Evolutionary conservation across 1,140 invertebrate genomes (phyloP).

Genomic region (Euborellia annulipes): DNA sequence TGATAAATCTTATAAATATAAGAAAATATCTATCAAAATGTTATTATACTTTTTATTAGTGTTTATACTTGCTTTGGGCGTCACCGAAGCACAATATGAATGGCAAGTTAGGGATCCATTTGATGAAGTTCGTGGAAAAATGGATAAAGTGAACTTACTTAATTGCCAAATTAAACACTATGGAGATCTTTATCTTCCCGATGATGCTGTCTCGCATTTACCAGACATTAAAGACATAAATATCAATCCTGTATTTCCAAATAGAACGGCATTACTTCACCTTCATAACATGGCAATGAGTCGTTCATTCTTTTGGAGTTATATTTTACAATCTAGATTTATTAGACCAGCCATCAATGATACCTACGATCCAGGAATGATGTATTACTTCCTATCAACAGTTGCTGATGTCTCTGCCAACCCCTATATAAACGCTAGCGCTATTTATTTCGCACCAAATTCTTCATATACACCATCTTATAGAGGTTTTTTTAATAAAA

Average conservation of each 20-base stretch:
- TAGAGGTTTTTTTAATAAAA: slow-evolving; percentile 91
- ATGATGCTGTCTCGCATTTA: slow-evolving; percentile 71
- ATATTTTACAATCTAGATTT: slow-evolving; percentile 81
- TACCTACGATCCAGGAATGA: slow-evolving; percentile 90
- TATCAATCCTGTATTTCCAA: slow-evolving; percentile 88
- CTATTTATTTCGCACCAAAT: slow-evolving; percentile 89
- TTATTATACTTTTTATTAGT: no score
- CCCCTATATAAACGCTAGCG: slow-evolving; percentile 80
- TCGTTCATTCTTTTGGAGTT: slow-evolving; percentile 89
- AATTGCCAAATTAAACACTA: slow-evolving; percentile 80
- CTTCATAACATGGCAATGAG: slow-evolving; percentile 91
- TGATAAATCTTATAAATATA: no score
- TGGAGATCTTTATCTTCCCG: slow-evolving; percentile 68
- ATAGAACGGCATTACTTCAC: slow-evolving; percentile 81
- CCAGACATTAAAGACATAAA: slow-evolving; percentile 91
- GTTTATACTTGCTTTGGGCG: no score
- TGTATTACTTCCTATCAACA: slow-evolving; percentile 93
- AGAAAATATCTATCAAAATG: no score
- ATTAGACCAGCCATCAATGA: slow-evolving; percentile 79
- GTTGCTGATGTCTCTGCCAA: slow-evolving; percentile 91
- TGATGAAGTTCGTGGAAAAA: slow-evolving; percentile 66
- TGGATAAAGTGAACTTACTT: slow-evolving; percentile 62
- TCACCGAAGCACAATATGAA: slow-evolving; percentile 68
- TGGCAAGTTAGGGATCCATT: slow-evolving; percentile 78
- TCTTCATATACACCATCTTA: slow-evolving; percentile 90